phyloP scores from a whole-genome alignment of 2,888 invertebrate species.

The Ectropis crepuscularia region DNA sequence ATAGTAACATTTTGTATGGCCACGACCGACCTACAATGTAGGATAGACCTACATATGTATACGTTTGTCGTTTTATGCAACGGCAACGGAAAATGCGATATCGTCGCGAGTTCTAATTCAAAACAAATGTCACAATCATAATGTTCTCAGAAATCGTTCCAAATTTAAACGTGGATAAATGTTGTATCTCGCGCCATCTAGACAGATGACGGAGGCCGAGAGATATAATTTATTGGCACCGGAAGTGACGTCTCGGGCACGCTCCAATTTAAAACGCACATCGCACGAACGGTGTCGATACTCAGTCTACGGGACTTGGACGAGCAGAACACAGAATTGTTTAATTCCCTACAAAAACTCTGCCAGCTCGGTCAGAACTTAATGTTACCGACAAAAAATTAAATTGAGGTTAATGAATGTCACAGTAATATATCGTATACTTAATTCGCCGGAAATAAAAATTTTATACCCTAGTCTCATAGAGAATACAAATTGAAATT shows the following conservation, averaged over 20 bases:
- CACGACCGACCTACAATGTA: neutral
- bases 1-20: conserved; percentile 2
- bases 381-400: conserved; percentile 49
- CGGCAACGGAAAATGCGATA: conserved; percentile 7
- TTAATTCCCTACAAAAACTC: conserved; percentile 18
- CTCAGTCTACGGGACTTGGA: conserved; percentile 28
- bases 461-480: conserved; percentile 65
- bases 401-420: conserved; percentile 65
- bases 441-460: conserved; percentile 72
- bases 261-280: conserved; percentile 79
- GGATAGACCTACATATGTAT: no score
- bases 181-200: conserved; percentile 77
- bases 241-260: conserved; percentile 80
- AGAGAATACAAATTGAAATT: conserved; percentile 72
- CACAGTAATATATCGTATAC: conserved; percentile 54
- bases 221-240: conserved; percentile 82
- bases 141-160: conserved; percentile 74
- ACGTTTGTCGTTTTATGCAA: conserved; percentile 6
- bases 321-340: conserved; percentile 16
- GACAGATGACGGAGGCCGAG: conserved; percentile 77
- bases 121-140: conserved; percentile 69
- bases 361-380: conserved; percentile 15
- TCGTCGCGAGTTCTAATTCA: conserved; percentile 28
- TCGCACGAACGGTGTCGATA: conserved; percentile 54
- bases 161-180: conserved; percentile 77